Evolutionary conservation across 1,140 invertebrate genomes (phyloP).

Genomic region (Leptonema lineaticorne): DNA sequence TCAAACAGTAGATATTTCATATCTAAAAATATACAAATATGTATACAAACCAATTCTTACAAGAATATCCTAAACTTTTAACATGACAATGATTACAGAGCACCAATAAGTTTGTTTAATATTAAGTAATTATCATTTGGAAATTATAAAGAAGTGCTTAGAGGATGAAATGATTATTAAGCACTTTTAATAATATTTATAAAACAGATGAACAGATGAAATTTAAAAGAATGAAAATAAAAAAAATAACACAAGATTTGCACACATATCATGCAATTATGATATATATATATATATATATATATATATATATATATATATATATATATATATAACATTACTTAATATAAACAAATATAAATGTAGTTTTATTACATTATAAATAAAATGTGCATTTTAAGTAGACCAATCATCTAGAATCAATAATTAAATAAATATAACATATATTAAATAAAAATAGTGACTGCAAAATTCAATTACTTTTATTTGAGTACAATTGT

Average conservation of each 20-base stretch:
- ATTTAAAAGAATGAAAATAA: neutral
- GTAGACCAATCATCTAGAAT: neutral
- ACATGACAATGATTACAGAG: conserved; percentile 23
- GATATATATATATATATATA: neutral
- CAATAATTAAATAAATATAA: neutral
- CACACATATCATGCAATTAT: neutral
- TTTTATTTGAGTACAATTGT: neutral
- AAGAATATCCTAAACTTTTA: conserved; percentile 22
- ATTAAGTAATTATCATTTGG: conserved; percentile 25
- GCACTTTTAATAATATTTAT: no score
- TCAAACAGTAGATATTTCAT: conserved; percentile 6
- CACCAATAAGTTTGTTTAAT: conserved; percentile 32
- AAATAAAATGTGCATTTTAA: neutral
- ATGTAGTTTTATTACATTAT: neutral
- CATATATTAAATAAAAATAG: neutral
- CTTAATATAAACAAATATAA: neutral
- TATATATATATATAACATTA: no score
- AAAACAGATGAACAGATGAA: no score
- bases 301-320: no score
- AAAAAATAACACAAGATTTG: neutral
- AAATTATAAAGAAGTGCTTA: conserved; percentile 18
- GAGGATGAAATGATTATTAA: no score
- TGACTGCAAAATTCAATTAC: neutral
- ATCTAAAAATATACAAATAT: conserved; percentile 15
- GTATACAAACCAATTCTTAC: conserved; percentile 9